Evolutionary conservation across 2,888 invertebrate species (phyloP).

Genomic region (Anagyrus pseudococci): DNA sequence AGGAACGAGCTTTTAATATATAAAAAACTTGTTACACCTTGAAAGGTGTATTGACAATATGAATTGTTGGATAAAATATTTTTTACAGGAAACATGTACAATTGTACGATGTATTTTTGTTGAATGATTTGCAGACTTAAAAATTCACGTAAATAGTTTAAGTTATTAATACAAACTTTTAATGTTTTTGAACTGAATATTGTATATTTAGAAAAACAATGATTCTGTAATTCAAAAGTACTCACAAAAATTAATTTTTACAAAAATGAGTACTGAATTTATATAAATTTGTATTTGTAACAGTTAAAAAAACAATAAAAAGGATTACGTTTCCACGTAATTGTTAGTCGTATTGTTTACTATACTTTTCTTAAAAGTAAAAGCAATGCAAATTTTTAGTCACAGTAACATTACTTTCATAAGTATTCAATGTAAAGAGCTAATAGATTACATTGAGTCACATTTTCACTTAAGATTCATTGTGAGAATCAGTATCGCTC

Average conservation of each 20-base stretch:
- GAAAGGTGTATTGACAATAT: not conserved
- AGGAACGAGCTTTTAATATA: not conserved
- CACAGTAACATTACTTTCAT: not conserved
- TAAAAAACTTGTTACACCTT: conserved; percentile 1
- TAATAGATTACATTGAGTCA: not conserved
- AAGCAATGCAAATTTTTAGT: not conserved
- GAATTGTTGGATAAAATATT: not conserved
- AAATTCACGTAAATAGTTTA: too few species aligned
- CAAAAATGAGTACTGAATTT: not conserved
- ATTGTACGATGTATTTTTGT: not conserved
- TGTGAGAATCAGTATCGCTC: not conserved
- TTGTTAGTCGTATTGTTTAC: not conserved
- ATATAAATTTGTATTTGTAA: not conserved
- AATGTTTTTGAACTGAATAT: too few species aligned
- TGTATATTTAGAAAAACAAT: not conserved
- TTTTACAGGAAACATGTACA: not conserved
- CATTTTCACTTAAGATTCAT: not conserved
- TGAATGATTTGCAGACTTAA: not conserved
- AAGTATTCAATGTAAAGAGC: not conserved
- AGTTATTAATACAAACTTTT: too few species aligned
- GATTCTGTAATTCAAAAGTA: not conserved
- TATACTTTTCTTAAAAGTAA: not conserved
- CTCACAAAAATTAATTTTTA: not conserved
- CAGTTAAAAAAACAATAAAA: not conserved
- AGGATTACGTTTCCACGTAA: not conserved